Base-by-base conservation (phyloP, 2,113 vertebrate genomes). In the Halcyon malimbica region DNA sequence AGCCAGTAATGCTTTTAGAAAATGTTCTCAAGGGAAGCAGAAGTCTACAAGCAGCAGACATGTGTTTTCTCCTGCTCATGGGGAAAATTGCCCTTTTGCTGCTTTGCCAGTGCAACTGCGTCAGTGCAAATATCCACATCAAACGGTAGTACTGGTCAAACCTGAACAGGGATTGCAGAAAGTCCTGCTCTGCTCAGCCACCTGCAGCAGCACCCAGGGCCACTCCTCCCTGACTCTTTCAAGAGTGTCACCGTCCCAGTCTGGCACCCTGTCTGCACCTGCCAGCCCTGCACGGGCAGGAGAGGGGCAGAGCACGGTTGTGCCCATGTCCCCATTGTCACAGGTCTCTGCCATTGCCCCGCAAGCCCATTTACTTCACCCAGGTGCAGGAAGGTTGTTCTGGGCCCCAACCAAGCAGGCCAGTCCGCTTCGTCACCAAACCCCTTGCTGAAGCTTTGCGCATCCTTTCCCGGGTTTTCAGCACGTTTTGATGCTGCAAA, bases 161-260 rank as follows among this genome's bases (percentile, higher is more conserved):
- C 54, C 26, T 35, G 29, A 84, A 37, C 5, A 28, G 46, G 41
- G 50, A 44, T 11, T n/a, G 67, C 70, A 53, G 56, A 53, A 85
- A 59, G 25, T 44, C 48, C 44, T 63, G 28, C 25, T 39, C 41
- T 59, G 39, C 70, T 87, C 62, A 74, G 33, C 46, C 0, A 0
- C 50, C 59, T 50, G 15, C 5, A 0, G 23, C 46, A 74, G 37
- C 44, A 51, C 21, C 21, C 5, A 2, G 56, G 10, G 24, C 44
- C 1, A 3, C 46, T 69, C 50, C 68, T 67, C 62, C 50, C 56
- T 1, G 0, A 21, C 31, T 19, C 54, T 74, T 48, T 60, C 29
- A 56, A 33, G 70, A 35, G 28, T 26, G 23, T 29, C 87, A 74
- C 68, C 4, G 3, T 48, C 48, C 29, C 0, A 0, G 24, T 37